Percentiles rank a stretch among this genome's conserved stretches.
These are phyloP conservation scores for Sinohyriopsis cumingii DNA, from an alignment of 2,888 invertebrate genomes.

Conservation along the genomic window DNA sequence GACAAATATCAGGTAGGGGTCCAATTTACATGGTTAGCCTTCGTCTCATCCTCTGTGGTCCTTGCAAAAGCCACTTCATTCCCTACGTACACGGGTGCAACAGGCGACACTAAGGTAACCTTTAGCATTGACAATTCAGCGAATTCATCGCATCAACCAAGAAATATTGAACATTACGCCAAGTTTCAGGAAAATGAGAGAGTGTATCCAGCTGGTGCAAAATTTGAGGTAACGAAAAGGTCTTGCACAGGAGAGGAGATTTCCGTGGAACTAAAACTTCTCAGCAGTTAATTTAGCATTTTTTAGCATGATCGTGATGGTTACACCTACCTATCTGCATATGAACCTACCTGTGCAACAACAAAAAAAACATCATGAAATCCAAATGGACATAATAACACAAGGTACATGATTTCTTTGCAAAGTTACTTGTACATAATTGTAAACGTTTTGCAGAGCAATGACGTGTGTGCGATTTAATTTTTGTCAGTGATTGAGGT, in stretches of 20 bases:
- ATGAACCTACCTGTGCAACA: too few relatives aligned
- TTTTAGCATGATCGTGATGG: too few relatives aligned
- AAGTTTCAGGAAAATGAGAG: conserved; percentile 32
- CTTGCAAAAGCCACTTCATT: conserved; percentile 12
- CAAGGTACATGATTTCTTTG: too few relatives aligned
- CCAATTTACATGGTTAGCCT: conserved; percentile 19
- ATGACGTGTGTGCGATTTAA: too few relatives aligned
- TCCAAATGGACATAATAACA: too few relatives aligned
- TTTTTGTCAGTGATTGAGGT: too few relatives aligned
- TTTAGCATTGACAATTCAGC: conserved; percentile 31
- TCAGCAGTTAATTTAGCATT: not conserved
- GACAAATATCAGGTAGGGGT: conserved; percentile 16
- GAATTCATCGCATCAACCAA: conserved; percentile 24
- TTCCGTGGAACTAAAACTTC: conserved; percentile 15
- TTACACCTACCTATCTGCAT: too few relatives aligned
- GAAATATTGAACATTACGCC: conserved; percentile 36
- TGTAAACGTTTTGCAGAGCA: too few relatives aligned
- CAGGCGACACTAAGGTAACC: conserved; percentile 14
- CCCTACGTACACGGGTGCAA: conserved; percentile 12
- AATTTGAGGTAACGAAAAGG: conserved; percentile 20
- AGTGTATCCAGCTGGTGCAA: conserved; percentile 37
- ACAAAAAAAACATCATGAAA: too few relatives aligned
- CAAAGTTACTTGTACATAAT: too few relatives aligned
- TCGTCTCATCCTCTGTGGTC: conserved; percentile 23
- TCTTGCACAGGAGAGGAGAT: conserved; percentile 8